phyloP scores from a whole-genome alignment of 2,797 vertebrate species.

The Babyrousa celebensis region DNA sequence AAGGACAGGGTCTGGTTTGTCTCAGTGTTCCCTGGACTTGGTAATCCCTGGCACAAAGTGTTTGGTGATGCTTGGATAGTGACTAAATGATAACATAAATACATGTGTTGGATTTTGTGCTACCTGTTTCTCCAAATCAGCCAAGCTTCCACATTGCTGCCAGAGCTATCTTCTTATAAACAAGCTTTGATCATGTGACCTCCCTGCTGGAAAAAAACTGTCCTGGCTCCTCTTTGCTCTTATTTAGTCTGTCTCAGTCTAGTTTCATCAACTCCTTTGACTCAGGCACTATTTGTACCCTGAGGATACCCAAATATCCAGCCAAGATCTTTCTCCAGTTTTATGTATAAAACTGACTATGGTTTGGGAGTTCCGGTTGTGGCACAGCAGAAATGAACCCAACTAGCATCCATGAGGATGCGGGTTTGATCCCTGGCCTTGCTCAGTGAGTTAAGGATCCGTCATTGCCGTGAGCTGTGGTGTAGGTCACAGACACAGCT shows the following conservation, averaged over 20 bases:
- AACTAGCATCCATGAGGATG: too few species aligned
- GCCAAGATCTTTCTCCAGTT: neutral
- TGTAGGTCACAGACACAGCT: too few species aligned
- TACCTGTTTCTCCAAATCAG: neutral
- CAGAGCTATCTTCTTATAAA: neutral
- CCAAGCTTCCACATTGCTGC: neutral
- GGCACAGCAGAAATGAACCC: too few species aligned
- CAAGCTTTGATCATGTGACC: neutral
- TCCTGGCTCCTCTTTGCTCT: neutral
- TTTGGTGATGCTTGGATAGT: neutral
- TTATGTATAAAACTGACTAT: neutral
- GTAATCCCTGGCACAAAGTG: neutral
- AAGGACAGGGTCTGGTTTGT: neutral
- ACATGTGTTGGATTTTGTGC: neutral
- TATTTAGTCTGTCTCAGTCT: neutral
- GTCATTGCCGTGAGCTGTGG: too few species aligned
- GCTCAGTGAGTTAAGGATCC: too few species aligned
- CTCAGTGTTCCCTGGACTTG: neutral
- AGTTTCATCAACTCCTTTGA: conserved; percentile 4
- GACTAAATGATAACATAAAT: neutral
- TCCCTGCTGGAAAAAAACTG: neutral
- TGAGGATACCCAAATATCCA: neutral
- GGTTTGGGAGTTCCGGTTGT: too few species aligned
- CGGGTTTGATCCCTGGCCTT: too few species aligned
- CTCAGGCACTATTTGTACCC: neutral